Evolutionary conservation across 2,888 invertebrate genomes (phyloP), one percentile per base, ranked within the genome.

Genomic region (Aproaerema taeniolella): DNA sequence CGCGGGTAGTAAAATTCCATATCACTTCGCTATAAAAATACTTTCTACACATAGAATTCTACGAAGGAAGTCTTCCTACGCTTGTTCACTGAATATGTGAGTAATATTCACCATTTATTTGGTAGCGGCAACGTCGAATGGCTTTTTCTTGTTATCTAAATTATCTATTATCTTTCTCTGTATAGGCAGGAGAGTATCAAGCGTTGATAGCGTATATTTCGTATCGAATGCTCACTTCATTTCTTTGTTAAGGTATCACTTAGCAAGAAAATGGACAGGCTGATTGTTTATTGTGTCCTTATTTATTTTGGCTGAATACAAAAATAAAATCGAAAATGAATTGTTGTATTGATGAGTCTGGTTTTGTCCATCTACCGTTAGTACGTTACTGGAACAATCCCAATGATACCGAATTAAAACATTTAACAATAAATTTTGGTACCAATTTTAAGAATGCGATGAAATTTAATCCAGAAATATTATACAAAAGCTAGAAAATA

Each of bases 141-240:
- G 60, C 61, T 67, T 68, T 73, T 70, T 66, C 71, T 67, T 69
- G 65, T 76, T 79, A 77, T 78, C 75, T 76, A 71, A 78, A 79
- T 71, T 78, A 71, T 76, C 73, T 67, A 59, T 72, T 70, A 69
- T 71, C 61, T 58, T 51, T 53, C 57, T 53, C 55, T 58, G 55
- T 48, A 39, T 50, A 61, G 55, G 54, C 55, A 55, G 57, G 55
- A 43, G 55, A 43, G 47, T 53, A 55, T 55, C 50, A 51, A 61
- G 30, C 37, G 13, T 37, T 58, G 61, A 63, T 66, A 57, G 58
- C 50, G 34, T 52, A 53, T 52, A 60, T 37, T 37, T 30, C 12
- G 17, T 11, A 17, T 36, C 30, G 20, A 30, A 37, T 30, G 11
- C 34, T 11, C 11, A 16, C 26, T 28, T 20, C 11, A 35, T 26